These are phyloP conservation scores for Pseudocheirus occidentalis DNA, from an alignment of 2,797 vertebrate species.

Conservation along the genomic window DNA sequence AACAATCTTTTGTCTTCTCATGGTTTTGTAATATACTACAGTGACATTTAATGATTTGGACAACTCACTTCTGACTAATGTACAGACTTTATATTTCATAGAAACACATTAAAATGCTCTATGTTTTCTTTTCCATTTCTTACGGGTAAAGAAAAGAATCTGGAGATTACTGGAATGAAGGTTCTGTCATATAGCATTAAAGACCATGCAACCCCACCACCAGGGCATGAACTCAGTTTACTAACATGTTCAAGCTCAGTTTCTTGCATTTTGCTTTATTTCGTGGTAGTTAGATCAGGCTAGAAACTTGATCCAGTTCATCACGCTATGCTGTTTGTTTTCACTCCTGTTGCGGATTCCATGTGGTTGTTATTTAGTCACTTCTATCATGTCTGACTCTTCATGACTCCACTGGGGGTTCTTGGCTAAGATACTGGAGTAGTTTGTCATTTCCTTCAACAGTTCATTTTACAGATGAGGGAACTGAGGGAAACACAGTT, in stretches of 20 bases:
- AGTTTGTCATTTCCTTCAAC: neutral
- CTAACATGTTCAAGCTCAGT: neutral
- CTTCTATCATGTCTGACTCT: too few relatives aligned
- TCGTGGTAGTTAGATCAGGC: neutral
- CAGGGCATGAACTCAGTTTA: neutral
- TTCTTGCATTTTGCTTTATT: neutral
- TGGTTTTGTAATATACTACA: constrained; percentile 27
- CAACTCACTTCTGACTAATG: neutral
- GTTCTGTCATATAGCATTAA: neutral
- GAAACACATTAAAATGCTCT: neutral
- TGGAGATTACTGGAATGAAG: neutral
- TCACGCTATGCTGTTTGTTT: neutral
- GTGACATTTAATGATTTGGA: neutral
- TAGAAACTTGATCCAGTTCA: neutral
- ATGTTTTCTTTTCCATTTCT: constrained; percentile 8
- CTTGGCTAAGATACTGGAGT: neutral
- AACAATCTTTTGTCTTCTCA: neutral
- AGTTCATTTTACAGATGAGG: too few relatives aligned
- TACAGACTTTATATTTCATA: neutral
- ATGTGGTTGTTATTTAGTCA: neutral
- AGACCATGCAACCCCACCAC: neutral
- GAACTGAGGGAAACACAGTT: too few relatives aligned
- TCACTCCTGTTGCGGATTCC: neutral
- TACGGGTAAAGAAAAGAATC: constrained; percentile 6
- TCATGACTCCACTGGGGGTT: neutral